A percentile compares a stretch with the other conserved stretches of the same genome.
phyloP scores from a whole-genome alignment of 2,797 vertebrate species.

The Hippoglossus hippoglossus region DNA sequence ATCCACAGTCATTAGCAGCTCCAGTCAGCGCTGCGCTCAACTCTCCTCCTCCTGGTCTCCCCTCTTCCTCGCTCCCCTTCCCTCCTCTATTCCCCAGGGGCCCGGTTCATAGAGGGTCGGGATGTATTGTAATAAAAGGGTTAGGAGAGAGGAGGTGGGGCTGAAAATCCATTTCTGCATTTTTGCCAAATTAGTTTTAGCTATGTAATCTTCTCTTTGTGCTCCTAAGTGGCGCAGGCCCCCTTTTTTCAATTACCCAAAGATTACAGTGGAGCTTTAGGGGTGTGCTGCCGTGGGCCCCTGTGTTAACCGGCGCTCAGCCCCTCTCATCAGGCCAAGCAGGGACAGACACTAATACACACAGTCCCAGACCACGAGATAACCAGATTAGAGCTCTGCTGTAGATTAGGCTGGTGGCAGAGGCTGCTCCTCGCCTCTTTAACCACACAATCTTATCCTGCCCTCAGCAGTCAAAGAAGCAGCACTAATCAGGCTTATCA shows the following conservation, averaged over 20 bases:
- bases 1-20: constrained; percentile 80
- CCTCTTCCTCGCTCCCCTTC: constrained; percentile 38
- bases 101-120: constrained; percentile 68
- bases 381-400: constrained; percentile 85
- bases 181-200: constrained; percentile 89
- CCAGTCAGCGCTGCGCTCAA: constrained; percentile 50
- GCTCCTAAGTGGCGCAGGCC: constrained; percentile 85
- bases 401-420: constrained; percentile 81
- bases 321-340: constrained; percentile 67
- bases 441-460: constrained; percentile 79
- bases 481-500: constrained; percentile 84
- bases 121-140: constrained; percentile 80
- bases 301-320: constrained; percentile 73
- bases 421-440: constrained; percentile 77
- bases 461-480: constrained; percentile 82
- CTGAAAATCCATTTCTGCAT: constrained; percentile 87
- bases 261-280: constrained; percentile 86
- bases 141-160: constrained; percentile 73
- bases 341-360: constrained; percentile 69
- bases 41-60: constrained; percentile 31
- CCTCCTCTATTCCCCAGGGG: constrained; percentile 66
- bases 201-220: constrained; percentile 90
- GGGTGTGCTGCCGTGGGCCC: constrained; percentile 80
- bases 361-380: constrained; percentile 74
- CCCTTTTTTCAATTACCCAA: constrained; percentile 87